phyloP scores from a whole-genome alignment of 2,888 invertebrate genomes.

The Pseudolycoriella hygida region DNA sequence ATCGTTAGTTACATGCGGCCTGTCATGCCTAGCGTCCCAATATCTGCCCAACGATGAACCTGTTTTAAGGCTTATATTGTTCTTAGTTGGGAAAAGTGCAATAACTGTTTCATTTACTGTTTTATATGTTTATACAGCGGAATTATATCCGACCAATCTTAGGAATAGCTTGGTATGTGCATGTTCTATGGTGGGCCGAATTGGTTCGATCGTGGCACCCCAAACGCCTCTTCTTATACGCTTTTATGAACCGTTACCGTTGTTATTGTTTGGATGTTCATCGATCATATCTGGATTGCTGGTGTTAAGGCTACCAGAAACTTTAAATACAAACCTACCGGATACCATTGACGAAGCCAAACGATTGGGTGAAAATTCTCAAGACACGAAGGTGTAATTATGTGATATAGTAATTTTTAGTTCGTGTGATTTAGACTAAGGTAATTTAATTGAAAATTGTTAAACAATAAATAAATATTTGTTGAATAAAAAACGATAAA shows the following conservation, averaged over 20 bases:
- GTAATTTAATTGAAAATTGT: too few species aligned
- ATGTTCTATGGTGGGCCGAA: constrained; percentile 49
- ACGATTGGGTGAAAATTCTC: constrained; percentile 20
- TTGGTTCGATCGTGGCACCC: constrained; percentile 52
- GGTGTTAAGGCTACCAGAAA: constrained; percentile 43
- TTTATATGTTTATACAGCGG: constrained; percentile 48
- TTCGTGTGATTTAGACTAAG: too few species aligned
- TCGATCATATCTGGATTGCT: constrained; percentile 37
- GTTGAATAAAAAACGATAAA: too few species aligned
- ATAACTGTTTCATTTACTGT: constrained; percentile 48
- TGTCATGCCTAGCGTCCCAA: constrained; percentile 22
- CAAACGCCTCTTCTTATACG: constrained; percentile 41
- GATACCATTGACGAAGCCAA: constrained; percentile 43
- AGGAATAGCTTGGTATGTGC: constrained; percentile 47
- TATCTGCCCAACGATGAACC: constrained; percentile 15
- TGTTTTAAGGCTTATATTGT: constrained; percentile 25
- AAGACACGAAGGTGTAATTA: too few species aligned
- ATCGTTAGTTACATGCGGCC: constrained; percentile 42
- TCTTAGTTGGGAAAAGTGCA: constrained; percentile 43
- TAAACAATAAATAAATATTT: too few species aligned
- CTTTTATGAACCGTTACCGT: constrained; percentile 25
- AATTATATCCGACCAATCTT: constrained; percentile 50
- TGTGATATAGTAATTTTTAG: too few species aligned
- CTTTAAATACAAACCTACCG: constrained; percentile 38
- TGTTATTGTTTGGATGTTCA: constrained; percentile 38